phyloP scores from a whole-genome alignment of 2,113 vertebrate genomes.

The Gulo gulo region DNA sequence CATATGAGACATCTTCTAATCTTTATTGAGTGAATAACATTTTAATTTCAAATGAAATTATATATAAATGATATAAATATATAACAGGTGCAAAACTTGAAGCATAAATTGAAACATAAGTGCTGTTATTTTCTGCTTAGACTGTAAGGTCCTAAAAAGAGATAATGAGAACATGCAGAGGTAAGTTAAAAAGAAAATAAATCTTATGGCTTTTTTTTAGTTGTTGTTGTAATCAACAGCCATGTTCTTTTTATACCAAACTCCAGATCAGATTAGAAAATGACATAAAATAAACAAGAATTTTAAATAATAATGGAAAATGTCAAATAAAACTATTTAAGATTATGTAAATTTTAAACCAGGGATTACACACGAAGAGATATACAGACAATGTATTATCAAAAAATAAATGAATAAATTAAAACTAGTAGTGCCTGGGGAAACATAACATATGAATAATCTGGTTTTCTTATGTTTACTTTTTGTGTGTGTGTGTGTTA shows the following conservation, averaged over 20 bases:
- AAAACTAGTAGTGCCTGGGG: background rate
- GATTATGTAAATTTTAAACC: background rate
- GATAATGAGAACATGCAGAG: constrained; percentile 25
- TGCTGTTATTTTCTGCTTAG: constrained; percentile 36
- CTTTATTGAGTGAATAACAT: constrained; percentile 35
- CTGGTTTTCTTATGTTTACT: background rate
- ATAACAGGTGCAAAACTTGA: constrained; percentile 37
- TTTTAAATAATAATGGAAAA: background rate
- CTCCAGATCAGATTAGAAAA: background rate
- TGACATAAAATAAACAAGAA: background rate
- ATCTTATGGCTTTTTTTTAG: background rate
- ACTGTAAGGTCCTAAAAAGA: background rate
- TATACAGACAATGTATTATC: background rate
- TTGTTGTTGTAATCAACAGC: background rate
- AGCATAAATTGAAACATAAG: constrained; percentile 37
- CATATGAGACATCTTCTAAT: background rate
- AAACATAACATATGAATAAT: background rate
- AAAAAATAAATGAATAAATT: background rate
- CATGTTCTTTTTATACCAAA: background rate
- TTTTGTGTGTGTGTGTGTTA: background rate
- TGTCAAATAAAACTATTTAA: background rate
- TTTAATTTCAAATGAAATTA: constrained; percentile 68
- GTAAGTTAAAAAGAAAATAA: constrained; percentile 47
- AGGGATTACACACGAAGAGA: background rate
- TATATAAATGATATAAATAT: constrained; percentile 51